These are phyloP conservation scores for Nebria ingens DNA, from an alignment of 1,140 invertebrate species.

Conservation along the genomic window DNA sequence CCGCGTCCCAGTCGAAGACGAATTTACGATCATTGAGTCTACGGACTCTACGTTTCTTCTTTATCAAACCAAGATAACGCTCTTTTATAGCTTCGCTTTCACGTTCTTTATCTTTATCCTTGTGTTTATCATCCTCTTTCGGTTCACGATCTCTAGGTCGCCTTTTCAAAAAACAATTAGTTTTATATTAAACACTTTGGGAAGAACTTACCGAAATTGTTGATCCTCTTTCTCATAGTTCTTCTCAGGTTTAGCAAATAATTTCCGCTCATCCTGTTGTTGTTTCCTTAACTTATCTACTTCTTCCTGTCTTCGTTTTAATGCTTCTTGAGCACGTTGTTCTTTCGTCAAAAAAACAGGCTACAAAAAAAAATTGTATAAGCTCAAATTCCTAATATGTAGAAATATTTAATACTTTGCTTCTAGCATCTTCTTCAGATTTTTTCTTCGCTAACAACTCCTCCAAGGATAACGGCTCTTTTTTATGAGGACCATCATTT, in stretches of 20 bases:
- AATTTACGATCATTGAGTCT: constrained; percentile 97
- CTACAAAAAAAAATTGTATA: constrained; percentile 30
- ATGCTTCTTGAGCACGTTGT: constrained; percentile 79
- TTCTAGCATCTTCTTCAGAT: constrained; percentile 84
- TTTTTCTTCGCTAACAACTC: constrained; percentile 94
- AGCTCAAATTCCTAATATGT: constrained; percentile 9
- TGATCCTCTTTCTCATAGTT: constrained; percentile 24
- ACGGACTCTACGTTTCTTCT: constrained; percentile 86
- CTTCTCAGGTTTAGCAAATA: constrained; percentile 21
- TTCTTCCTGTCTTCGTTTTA: constrained; percentile 81
- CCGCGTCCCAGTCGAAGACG: constrained; percentile 99
- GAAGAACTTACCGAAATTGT: constrained; percentile 18
- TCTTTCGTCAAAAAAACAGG: constrained; percentile 97
- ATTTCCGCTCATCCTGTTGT: constrained; percentile 60
- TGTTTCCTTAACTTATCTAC: constrained; percentile 55
- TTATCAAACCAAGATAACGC: constrained; percentile 87
- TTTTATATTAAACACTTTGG: background rate
- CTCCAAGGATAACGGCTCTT: constrained; percentile 90
- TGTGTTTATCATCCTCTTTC: constrained; percentile 37
- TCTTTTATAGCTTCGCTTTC: constrained; percentile 90
- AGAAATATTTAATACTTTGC: constrained; percentile 46
- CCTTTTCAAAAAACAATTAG: background rate
- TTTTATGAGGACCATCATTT: constrained; percentile 44
- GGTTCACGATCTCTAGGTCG: constrained; percentile 35
- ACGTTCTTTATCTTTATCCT: constrained; percentile 79